phyloP scores from a whole-genome alignment of 2,113 vertebrate species.

The Entosphenus tridentatus region DNA sequence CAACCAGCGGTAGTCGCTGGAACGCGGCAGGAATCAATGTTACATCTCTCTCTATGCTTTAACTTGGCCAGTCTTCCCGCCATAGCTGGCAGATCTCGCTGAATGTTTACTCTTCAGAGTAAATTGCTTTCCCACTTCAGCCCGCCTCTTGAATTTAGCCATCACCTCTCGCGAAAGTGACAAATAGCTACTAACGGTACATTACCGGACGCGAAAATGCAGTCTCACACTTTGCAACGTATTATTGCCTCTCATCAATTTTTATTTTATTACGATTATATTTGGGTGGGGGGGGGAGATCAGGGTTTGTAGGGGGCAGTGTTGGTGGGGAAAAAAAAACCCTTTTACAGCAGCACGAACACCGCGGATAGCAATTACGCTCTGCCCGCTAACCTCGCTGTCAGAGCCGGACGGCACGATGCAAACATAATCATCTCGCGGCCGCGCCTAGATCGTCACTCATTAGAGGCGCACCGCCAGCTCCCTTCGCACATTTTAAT shows the following conservation, averaged over 20 bases:
- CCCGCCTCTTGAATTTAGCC: conserved; percentile 1
- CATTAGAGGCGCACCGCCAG: conserved; percentile 4
- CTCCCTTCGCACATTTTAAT: conserved; percentile 4
- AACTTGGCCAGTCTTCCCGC: no score
- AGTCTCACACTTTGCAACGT: conserved; percentile 2
- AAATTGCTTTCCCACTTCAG: conserved; percentile 1
- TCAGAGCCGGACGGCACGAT: neutral
- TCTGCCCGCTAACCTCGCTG: conserved; percentile 2
- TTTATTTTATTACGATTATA: neutral
- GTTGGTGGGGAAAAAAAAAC: neutral
- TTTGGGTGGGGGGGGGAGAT: neutral
- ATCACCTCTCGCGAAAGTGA: neutral
- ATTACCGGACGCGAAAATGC: conserved; percentile 4
- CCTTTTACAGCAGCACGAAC: no score
- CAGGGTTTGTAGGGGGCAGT: neutral
- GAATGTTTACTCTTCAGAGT: no score
- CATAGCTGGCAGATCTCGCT: no score
- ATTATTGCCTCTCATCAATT: conserved; percentile 3
- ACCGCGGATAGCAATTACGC: neutral
- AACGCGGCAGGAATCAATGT: no score
- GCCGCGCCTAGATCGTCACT: neutral
- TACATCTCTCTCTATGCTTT: no score
- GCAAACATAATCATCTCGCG: conserved; percentile 6
- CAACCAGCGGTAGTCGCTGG: no score
- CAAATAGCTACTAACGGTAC: conserved; percentile 5